Evolutionary conservation across 2,113 vertebrate genomes (phyloP).

Genomic region (Corythornis madagascariensis): DNA sequence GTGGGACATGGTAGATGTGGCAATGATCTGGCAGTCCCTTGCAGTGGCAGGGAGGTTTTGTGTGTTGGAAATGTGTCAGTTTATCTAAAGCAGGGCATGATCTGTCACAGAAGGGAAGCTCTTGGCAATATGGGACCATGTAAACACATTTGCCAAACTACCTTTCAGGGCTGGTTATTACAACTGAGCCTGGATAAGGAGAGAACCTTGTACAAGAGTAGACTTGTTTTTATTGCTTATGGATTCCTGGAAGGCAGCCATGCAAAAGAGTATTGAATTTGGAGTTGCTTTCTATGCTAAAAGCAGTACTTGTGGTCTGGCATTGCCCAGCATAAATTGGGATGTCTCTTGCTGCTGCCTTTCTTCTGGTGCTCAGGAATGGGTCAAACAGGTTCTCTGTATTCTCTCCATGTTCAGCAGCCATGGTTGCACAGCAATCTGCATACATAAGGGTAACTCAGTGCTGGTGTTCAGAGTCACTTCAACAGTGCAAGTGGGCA

Average conservation of each 20-base stretch:
- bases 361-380: background rate
- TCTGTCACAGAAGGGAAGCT: background rate
- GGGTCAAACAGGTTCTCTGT: background rate
- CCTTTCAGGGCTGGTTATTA: background rate
- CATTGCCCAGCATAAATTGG: background rate
- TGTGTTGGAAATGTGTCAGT: background rate
- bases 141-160: background rate
- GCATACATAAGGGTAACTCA: rapidly evolving
- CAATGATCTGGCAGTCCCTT: background rate
- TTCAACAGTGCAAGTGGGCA: background rate
- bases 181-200: background rate
- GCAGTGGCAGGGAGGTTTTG: background rate
- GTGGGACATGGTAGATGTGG: background rate
- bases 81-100: background rate
- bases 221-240: background rate
- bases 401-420: background rate
- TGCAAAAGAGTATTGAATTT: background rate
- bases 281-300: background rate
- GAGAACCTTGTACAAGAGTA: background rate
- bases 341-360: background rate
- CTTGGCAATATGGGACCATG: rapidly evolving
- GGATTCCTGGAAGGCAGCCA: background rate
- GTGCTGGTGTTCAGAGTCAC: background rate
- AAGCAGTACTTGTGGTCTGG: background rate
- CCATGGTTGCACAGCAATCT: rapidly evolving